Base-by-base conservation (phyloP, 2,113 vertebrate species). In the Phalacrocorax aristotelis region DNA sequence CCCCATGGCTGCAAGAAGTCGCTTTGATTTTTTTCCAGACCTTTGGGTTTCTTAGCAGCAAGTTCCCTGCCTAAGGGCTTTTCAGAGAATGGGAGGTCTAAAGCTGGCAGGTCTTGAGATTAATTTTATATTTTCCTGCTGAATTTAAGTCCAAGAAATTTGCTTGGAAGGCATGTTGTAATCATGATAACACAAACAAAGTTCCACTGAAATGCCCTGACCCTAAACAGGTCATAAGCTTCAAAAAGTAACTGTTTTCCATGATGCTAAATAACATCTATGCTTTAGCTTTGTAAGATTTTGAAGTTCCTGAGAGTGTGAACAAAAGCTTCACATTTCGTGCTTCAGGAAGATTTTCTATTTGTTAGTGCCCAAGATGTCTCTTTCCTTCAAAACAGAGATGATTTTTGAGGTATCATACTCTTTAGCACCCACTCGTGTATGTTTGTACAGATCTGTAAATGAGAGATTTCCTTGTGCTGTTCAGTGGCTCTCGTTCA, bases 1-100 rank as follows among this genome's bases (percentile, higher is more conserved):
- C 93, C 94, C 97, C 14, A 75, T 80, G 90, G 96, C 95, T 57
- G 90, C 90, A 94, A 96, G 93, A 88, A 96, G 85, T 95, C 93
- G 2, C 78, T 87, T 52, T 87, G 96, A 97, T 97, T 97, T 95
- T 93, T 90, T 93, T 95, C 95, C 92, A 80, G 89, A 91, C 52
- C 44, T 74, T 79, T 71, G 74, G 70, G 64, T 95, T 97, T 95
- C 96, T 92, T 89, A 89, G 95, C 87, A 96, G 85, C 58, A n/a
- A 70, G 69, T 95, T 96, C 40, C 93, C 83, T 81, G 97, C 97
- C 93, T 94, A 89, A 92, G 89, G 84, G 91, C 96, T 90, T 81
- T 87, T 97, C 60, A 91, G 49, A 80, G 68, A 91, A 83, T n/a
- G 78, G 58, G 42, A 77, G 91, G 51, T 61, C 54, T 93, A 62